These are phyloP conservation scores for Mellivora capensis DNA, from an alignment of 2,113 vertebrate species.

Conservation along the genomic window DNA sequence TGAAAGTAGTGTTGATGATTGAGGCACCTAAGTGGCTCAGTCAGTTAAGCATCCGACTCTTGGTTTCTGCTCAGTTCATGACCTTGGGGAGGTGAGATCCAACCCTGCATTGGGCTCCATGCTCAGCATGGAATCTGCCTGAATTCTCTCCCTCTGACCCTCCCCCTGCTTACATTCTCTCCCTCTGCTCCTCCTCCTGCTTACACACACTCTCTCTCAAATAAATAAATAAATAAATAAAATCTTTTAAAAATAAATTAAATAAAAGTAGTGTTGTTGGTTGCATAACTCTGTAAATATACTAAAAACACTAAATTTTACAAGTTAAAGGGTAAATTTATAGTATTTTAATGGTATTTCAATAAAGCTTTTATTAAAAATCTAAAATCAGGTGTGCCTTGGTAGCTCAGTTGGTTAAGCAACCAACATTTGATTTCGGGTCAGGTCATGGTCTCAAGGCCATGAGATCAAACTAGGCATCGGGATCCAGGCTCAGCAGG, in stretches of 20 bases:
- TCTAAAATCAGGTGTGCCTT: neutral
- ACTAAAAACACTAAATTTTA: neutral
- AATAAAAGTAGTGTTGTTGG: neutral
- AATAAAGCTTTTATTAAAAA: neutral
- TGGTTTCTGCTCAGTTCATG: neutral
- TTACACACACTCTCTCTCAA: neutral
- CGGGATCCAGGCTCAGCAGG: neutral
- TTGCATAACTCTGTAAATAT: neutral
- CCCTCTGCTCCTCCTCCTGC: neutral
- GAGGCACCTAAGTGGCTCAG: neutral
- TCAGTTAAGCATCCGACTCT: neutral
- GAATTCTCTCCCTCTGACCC: neutral
- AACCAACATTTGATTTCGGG: neutral
- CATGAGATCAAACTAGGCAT: neutral
- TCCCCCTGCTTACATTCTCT: neutral
- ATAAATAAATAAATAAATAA: neutral
- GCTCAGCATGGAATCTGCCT: neutral
- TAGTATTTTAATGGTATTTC: neutral
- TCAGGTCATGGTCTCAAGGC: neutral
- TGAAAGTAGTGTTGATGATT: neutral
- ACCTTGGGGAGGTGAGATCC: neutral
- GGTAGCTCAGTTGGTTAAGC: neutral
- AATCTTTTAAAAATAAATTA: neutral
- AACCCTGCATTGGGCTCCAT: neutral
- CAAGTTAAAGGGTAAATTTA: neutral